Evolutionary conservation across 2,888 invertebrate species (phyloP), one percentile per base, ranked within the genome.

Genomic region (Hyposoter dolosus): DNA sequence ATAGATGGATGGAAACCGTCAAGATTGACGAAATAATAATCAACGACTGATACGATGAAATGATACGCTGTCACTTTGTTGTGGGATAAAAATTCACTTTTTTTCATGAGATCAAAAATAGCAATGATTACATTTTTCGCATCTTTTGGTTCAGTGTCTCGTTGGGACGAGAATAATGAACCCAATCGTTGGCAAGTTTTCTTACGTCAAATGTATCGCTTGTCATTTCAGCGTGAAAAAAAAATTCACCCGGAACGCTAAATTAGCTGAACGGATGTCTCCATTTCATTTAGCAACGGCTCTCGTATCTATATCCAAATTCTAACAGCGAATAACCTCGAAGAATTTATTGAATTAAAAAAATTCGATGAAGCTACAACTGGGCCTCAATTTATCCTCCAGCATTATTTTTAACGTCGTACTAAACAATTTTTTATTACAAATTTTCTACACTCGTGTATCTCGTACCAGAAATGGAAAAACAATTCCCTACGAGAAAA

Each of bases 281-380:
- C 75, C 23, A 45, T 45, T n/a, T 74, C 2, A 19, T 65, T 60
- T 28, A 15, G 15, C n/a, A 45, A 75, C n/a, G 45, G 40, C 10
- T 32, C 63, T 75, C 28, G 63, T 75, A 47, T 75, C 56, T 45
- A 63, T 75, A 63, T 17, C 63, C 28, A 45, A 74, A 40, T 53
- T 74, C 43, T 35, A 10, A 40, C 35, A n/a, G 65, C 60, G 15
- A 23, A 28, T 28, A 28, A 15, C n/a, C 65, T 40, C 65, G n/a
- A 40, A 40, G 10, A 35, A 65, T 65, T n/a, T n/a, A 65, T 65
- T 35, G 35, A 65, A 32, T 65, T 17, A 6, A 23, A 65, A 35
- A 35, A 35, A 35, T 63, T 4, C 32, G 17, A 2, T 63, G 17
- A 3, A 63, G 15, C 63, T 19, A 23, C 23, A 23, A 19, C 56